Conservation (phyloP, 2,888 invertebrate species). For the Philereme transversata region DNA sequence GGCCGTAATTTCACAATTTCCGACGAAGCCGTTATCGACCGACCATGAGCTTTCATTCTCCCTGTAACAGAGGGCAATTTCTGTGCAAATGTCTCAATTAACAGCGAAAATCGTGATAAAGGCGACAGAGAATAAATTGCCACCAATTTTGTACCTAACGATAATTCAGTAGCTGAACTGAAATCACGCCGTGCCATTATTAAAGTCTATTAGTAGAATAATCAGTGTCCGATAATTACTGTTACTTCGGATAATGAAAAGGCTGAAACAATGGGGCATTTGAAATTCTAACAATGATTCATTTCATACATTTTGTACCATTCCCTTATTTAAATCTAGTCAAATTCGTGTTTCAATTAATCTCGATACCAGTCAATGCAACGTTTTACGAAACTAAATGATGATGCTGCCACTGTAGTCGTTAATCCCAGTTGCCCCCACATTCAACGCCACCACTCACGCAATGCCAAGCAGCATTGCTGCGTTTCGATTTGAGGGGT, state of each 20-base stretch:
- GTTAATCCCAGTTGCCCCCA: too few species aligned
- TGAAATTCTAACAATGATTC: slow-evolving; percentile 1
- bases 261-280: slow-evolving; percentile 7
- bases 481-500: too few species aligned
- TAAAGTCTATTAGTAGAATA: slow-evolving; percentile 49
- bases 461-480: too few species aligned
- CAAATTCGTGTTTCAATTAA: too few species aligned
- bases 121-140: slow-evolving; percentile 68
- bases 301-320: not conserved
- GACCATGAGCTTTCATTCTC: slow-evolving; percentile 46
- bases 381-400: too few species aligned
- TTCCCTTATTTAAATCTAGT: too few species aligned
- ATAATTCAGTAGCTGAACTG: slow-evolving; percentile 59
- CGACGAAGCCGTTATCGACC: slow-evolving; percentile 41
- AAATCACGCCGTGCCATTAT: slow-evolving; percentile 48
- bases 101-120: slow-evolving; percentile 68
- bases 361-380: too few species aligned
- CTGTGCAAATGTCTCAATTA: slow-evolving; percentile 76
- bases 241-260: slow-evolving; percentile 24
- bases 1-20: slow-evolving; percentile 42
- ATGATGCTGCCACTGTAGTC: too few species aligned
- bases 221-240: slow-evolving; percentile 43
- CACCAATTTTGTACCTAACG: slow-evolving; percentile 61
- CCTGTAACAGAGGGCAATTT: slow-evolving; percentile 56
- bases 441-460: too few species aligned